A percentile compares a stretch with the other conserved stretches of the same genome.
phyloP scores from a whole-genome alignment of 2,888 invertebrate genomes.

The Eilema caniola region DNA sequence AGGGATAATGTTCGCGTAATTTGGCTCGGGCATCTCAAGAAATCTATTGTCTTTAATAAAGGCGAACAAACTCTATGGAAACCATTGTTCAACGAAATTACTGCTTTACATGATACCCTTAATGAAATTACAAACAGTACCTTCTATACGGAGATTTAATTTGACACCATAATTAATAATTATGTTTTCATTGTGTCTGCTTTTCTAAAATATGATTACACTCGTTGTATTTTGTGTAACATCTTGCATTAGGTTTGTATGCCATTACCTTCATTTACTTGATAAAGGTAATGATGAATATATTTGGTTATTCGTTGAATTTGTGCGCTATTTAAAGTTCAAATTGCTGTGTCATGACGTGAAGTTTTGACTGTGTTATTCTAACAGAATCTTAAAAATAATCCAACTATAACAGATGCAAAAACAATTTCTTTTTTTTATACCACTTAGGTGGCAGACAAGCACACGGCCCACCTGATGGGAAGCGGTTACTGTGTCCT shows the following conservation, averaged over 20 bases:
- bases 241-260: slow-evolving; percentile 27
- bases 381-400: no score
- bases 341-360: not conserved
- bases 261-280: not conserved
- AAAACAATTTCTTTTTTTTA: no score
- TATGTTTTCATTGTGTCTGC: slow-evolving; percentile 49
- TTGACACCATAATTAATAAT: slow-evolving; percentile 65
- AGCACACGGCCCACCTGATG: no score
- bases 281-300: slow-evolving; percentile 19
- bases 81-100: slow-evolving; percentile 84
- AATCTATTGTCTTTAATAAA: slow-evolving; percentile 86
- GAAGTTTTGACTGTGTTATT: no score
- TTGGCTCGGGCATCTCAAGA: slow-evolving; percentile 73
- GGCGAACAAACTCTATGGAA: slow-evolving; percentile 76
- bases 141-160: slow-evolving; percentile 62
- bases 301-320: not conserved
- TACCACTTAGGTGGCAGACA: no score
- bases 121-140: slow-evolving; percentile 77
- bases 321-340: not conserved
- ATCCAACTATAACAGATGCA: no score
- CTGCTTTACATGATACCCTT: slow-evolving; percentile 76
- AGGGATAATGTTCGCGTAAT: slow-evolving; percentile 82
- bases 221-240: slow-evolving; percentile 29
- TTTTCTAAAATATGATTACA: slow-evolving; percentile 35
- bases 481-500: no score